phyloP scores from a whole-genome alignment of 2,113 vertebrate species.

The Asarcornis scutulata region DNA sequence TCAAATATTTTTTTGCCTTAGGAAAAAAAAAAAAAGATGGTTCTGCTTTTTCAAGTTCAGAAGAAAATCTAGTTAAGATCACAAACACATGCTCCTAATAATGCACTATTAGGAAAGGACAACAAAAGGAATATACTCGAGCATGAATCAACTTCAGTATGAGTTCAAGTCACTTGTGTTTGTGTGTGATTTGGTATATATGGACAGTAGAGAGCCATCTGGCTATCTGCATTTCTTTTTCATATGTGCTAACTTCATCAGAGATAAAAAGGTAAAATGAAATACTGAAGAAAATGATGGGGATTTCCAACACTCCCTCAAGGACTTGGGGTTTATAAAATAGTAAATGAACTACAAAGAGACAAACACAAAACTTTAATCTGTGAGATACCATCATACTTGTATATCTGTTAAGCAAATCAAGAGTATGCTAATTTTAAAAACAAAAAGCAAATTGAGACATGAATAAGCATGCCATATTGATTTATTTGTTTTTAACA shows the following conservation, averaged over 20 bases:
- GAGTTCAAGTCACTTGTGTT: not conserved
- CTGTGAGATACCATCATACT: slow-evolving; percentile 70
- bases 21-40: not conserved
- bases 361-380: slow-evolving; percentile 72
- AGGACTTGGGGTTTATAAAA: slow-evolving; percentile 74
- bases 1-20: not conserved
- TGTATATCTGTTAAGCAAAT: slow-evolving; percentile 73
- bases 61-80: not conserved
- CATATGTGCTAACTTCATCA: slow-evolving; percentile 56
- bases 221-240: slow-evolving; percentile 58
- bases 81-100: not conserved
- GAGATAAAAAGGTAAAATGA: slow-evolving; percentile 69
- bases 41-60: not conserved
- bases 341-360: slow-evolving; percentile 75
- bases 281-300: slow-evolving; percentile 71
- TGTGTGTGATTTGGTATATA: not conserved
- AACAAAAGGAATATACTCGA: not conserved
- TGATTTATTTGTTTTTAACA: slow-evolving; percentile 59
- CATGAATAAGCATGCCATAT: slow-evolving; percentile 59
- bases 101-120: not conserved
- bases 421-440: slow-evolving; percentile 68
- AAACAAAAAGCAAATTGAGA: slow-evolving; percentile 57
- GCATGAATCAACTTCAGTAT: not conserved
- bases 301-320: slow-evolving; percentile 75
- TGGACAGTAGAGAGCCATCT: slow-evolving; percentile 11